Conservation (phyloP, 2,888 invertebrate genomes). For the Agriopis aurantiaria region DNA sequence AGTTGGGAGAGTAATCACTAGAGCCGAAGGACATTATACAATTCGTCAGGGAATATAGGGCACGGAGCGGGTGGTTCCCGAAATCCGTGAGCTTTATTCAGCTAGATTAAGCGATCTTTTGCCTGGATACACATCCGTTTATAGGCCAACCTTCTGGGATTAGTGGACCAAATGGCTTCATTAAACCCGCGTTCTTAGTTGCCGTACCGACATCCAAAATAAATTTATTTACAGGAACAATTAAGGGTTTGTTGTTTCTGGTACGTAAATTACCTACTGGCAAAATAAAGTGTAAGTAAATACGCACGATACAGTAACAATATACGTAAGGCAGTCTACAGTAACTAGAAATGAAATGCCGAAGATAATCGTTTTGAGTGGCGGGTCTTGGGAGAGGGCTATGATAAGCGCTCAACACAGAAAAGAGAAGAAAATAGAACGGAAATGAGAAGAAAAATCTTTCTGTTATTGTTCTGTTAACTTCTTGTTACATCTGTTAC, state of each 20-base stretch:
- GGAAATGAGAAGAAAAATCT: too few species aligned
- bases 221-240: slow-evolving; percentile 1
- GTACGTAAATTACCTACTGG: too few species aligned
- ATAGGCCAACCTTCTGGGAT: slow-evolving; percentile 54
- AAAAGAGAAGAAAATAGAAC: too few species aligned
- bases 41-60: slow-evolving; percentile 49
- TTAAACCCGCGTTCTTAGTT: slow-evolving; percentile 9
- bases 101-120: slow-evolving; percentile 55
- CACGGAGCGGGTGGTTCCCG: slow-evolving; percentile 42
- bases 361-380: too few species aligned
- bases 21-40: slow-evolving; percentile 42
- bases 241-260: neutral
- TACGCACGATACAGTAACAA: too few species aligned
- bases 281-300: too few species aligned
- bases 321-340: too few species aligned
- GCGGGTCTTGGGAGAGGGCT: too few species aligned
- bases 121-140: slow-evolving; percentile 47
- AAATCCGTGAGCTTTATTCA: slow-evolving; percentile 50
- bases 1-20: slow-evolving; percentile 15
- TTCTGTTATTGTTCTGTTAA: too few species aligned
- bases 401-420: too few species aligned
- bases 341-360: neutral
- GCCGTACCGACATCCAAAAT: neutral
- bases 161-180: slow-evolving; percentile 46
- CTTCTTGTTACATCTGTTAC: too few species aligned